Percentiles rank a stretch among this genome's conserved stretches.
phyloP scores from a whole-genome alignment of 2,113 vertebrate species.

The Myrmecophaga tridactyla region DNA sequence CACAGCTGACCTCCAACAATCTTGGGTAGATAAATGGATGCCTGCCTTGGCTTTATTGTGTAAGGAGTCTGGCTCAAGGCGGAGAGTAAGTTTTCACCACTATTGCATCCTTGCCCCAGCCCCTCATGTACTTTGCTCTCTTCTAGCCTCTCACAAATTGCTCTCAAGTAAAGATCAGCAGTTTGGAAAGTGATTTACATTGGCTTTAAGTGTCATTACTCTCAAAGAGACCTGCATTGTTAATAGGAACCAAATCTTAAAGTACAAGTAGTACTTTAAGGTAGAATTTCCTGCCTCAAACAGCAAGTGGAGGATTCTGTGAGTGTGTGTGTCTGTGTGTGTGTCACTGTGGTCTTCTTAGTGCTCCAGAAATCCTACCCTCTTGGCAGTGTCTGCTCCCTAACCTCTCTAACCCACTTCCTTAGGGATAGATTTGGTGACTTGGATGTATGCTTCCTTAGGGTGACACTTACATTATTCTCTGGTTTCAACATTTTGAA shows the following conservation, averaged over 20 bases:
- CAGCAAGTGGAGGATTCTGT: background rate
- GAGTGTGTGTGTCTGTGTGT: background rate
- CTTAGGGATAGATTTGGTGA: background rate
- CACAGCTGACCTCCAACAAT: background rate
- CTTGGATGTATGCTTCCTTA: background rate
- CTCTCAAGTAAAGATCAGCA: constrained; percentile 15
- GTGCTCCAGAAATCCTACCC: background rate
- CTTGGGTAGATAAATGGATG: background rate
- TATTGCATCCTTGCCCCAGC: background rate
- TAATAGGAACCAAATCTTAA: background rate
- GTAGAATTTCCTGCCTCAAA: background rate
- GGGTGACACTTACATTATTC: background rate
- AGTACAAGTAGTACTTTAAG: background rate
- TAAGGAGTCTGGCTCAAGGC: background rate
- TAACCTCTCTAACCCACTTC: background rate
- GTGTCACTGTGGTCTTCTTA: background rate
- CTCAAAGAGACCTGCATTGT: background rate
- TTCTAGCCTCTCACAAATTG: background rate
- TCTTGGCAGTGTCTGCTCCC: background rate
- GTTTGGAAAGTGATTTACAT: background rate
- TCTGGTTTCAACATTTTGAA: constrained; percentile 9
- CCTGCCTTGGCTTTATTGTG: background rate
- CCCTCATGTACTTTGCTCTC: background rate
- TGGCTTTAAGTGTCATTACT: background rate
- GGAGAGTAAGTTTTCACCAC: background rate